phyloP scores from a whole-genome alignment of 2,888 invertebrate species.

The Ceratothoa steindachneri region DNA sequence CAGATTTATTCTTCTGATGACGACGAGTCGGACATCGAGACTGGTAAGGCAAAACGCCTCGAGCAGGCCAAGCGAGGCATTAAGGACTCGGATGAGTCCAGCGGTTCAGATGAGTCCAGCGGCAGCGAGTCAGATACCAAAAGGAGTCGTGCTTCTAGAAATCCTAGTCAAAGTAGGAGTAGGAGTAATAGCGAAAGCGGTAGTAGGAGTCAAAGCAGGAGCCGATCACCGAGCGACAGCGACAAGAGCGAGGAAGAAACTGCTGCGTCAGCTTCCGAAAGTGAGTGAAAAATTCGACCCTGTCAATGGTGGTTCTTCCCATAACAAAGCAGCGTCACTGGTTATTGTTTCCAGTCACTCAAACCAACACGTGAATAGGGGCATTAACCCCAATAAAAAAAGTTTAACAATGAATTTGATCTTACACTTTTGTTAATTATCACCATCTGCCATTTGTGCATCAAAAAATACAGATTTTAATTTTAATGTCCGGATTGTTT shows the following conservation, averaged over 20 bases:
- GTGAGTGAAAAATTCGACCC: constrained; percentile 19
- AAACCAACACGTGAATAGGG: too few relatives aligned
- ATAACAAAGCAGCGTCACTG: too few relatives aligned
- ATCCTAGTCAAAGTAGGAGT: constrained; percentile 20
- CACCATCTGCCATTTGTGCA: too few relatives aligned
- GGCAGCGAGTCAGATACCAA: constrained; percentile 19
- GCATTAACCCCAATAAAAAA: too few relatives aligned
- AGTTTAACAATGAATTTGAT: too few relatives aligned
- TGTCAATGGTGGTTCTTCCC: too few relatives aligned
- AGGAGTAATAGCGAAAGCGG: constrained; percentile 23
- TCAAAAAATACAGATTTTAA: too few relatives aligned
- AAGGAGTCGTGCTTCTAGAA: constrained; percentile 12
- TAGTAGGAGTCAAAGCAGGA: constrained; percentile 16
- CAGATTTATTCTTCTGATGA: constrained; percentile 82
- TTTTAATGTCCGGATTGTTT: too few relatives aligned
- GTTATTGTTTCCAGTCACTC: too few relatives aligned
- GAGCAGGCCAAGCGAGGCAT: constrained; percentile 69
- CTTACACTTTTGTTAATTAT: too few relatives aligned
- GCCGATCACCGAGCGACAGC: constrained; percentile 17
- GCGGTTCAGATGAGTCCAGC: constrained; percentile 35
- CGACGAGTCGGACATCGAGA: constrained; percentile 50
- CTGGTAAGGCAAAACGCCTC: constrained; percentile 64
- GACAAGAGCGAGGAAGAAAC: constrained; percentile 11
- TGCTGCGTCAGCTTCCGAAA: constrained; percentile 21
- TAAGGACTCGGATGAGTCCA: constrained; percentile 38